Evolutionary conservation across 2,797 vertebrate species (phyloP).

Genomic region (Gymnocypris eckloni): DNA sequence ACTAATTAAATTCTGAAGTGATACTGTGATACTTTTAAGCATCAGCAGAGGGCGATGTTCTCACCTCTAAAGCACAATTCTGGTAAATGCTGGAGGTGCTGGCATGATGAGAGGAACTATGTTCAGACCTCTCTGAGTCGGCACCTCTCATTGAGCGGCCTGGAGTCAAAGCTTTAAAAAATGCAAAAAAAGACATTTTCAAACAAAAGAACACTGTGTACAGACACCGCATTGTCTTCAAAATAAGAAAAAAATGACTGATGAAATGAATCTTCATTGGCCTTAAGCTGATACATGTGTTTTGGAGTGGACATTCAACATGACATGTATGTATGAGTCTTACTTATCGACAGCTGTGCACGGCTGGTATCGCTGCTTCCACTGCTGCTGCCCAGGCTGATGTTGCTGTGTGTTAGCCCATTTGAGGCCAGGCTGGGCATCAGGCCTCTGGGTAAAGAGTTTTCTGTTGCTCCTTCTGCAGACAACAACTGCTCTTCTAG

Average conservation of each 20-base stretch:
- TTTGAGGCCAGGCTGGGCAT: conserved; percentile 80
- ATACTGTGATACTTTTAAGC: not conserved
- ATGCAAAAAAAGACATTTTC: not conserved
- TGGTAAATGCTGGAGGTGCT: conserved; percentile 97
- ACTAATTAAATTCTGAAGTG: not conserved
- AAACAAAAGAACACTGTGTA: not conserved
- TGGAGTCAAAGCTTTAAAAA: conserved; percentile 70
- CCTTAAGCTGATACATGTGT: not conserved
- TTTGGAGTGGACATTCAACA: not conserved
- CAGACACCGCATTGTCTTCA: not conserved
- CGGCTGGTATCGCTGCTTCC: conserved; percentile 89
- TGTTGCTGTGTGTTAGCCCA: conserved; percentile 89
- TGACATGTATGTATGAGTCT: conserved; percentile 42
- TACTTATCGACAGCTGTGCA: conserved; percentile 81
- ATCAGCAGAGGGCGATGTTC: conserved; percentile 56
- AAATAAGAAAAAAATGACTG: not conserved
- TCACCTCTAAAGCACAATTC: conserved; percentile 94
- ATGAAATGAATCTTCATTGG: not conserved
- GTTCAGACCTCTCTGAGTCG: conserved; percentile 89
- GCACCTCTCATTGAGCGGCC: conserved; percentile 79
- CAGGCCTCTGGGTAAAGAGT: conserved; percentile 68
- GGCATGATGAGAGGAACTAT: conserved; percentile 89
- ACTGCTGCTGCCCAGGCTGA: conserved; percentile 92
- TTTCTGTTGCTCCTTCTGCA: conserved; percentile 73
- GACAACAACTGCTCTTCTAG: conserved; percentile 85